Conservation (phyloP, 2,113 vertebrate species). For the Platysteira castanea region DNA sequence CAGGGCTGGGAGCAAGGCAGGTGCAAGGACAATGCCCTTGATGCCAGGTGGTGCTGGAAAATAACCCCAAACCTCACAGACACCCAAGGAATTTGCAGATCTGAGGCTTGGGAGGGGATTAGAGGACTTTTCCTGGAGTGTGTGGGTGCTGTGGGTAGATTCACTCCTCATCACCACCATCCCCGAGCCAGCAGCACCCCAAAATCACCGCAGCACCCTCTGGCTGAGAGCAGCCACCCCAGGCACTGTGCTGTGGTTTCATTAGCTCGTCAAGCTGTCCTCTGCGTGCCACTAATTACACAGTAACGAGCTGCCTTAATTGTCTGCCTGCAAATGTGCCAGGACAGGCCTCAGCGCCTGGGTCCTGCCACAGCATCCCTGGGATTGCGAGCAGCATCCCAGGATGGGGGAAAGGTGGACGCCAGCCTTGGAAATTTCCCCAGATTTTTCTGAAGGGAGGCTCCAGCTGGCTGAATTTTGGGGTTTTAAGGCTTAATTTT, state of each 20-base stretch:
- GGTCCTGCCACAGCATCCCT: neutral
- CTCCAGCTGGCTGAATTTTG: neutral
- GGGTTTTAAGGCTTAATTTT: neutral
- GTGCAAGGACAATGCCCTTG: no score
- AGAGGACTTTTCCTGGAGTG: rapidly evolving
- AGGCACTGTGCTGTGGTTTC: neutral
- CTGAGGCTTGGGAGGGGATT: neutral
- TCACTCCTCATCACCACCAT: neutral
- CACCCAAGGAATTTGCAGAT: neutral
- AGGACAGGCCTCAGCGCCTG: neutral
- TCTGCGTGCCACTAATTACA: neutral
- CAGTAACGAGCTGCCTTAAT: neutral
- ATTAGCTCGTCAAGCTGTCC: neutral
- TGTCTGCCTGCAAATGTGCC: neutral
- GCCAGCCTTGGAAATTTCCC: neutral
- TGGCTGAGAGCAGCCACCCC: neutral
- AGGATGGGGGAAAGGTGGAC: neutral
- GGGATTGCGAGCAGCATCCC: neutral
- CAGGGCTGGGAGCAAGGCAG: neutral
- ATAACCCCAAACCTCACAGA: neutral
- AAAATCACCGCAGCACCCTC: neutral
- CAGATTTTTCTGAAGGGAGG: neutral
- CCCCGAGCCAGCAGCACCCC: neutral
- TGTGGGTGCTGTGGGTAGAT: neutral
- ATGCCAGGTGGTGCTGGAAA: neutral